Evolutionary conservation across 2,888 invertebrate genomes (phyloP).

Genomic region (Eristalis intricaria): DNA sequence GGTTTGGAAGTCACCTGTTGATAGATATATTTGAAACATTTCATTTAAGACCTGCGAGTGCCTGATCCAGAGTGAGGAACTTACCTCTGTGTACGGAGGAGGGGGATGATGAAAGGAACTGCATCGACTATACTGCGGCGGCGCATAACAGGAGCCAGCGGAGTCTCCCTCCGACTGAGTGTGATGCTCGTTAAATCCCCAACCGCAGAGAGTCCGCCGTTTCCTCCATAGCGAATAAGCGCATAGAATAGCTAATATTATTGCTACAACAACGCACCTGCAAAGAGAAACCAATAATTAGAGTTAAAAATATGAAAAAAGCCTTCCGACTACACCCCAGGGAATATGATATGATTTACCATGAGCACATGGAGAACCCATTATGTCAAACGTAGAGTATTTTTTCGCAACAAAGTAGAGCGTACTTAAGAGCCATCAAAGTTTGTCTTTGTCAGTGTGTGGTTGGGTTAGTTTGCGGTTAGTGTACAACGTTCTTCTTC

Average conservation of each 20-base stretch:
- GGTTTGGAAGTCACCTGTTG: conserved; percentile 91
- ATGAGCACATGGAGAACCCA: background rate
- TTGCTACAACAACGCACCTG: conserved; percentile 87
- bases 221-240: conserved; percentile 86
- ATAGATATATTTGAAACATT: background rate
- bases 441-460: background rate
- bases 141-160: conserved; percentile 90
- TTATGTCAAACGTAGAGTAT: background rate
- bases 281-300: conserved; percentile 49
- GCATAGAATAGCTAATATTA: conserved; percentile 87
- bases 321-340: background rate
- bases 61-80: background rate
- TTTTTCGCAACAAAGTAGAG: background rate
- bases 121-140: conserved; percentile 92
- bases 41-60: background rate
- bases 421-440: background rate
- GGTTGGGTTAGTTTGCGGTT: conserved; percentile 3
- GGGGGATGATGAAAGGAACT: conserved; percentile 92
- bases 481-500: background rate
- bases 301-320: conserved; percentile 23
- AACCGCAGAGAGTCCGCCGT: conserved; percentile 81
- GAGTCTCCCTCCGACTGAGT: conserved; percentile 89
- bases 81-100: conserved; percentile 92
- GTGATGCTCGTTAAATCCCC: conserved; percentile 82
- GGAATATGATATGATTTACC: conserved; percentile 5